Conservation (phyloP, 2,888 invertebrate genomes). For the Cephus runcator region DNA sequence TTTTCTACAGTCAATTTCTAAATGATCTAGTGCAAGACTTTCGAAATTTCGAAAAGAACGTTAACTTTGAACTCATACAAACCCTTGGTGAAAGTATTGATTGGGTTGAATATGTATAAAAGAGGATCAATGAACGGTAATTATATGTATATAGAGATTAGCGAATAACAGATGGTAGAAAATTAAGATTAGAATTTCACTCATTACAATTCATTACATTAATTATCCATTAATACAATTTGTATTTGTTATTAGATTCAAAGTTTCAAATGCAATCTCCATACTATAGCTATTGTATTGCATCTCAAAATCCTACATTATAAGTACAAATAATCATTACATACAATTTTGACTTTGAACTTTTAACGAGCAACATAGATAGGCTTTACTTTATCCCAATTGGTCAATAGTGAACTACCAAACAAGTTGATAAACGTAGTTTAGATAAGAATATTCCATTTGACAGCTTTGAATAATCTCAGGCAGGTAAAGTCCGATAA, state of each 20-base stretch:
- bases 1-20: background rate
- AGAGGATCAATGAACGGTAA: background rate
- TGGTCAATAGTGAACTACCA: no score
- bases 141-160: background rate
- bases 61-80: background rate
- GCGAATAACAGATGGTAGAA: background rate
- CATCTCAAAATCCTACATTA: background rate
- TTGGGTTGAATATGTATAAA: background rate
- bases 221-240: no score
- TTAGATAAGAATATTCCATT: no score
- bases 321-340: background rate
- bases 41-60: background rate
- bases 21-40: background rate
- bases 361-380: no score
- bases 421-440: no score
- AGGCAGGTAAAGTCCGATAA: no score
- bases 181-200: background rate
- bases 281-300: background rate
- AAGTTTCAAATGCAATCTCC: background rate
- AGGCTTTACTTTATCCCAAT: no score
- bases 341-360: no score
- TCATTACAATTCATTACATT: background rate
- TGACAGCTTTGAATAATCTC: no score
- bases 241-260: background rate
- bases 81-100: background rate